phyloP scores from a whole-genome alignment of 1,140 invertebrate genomes.

The Stegodyphus dumicola region DNA sequence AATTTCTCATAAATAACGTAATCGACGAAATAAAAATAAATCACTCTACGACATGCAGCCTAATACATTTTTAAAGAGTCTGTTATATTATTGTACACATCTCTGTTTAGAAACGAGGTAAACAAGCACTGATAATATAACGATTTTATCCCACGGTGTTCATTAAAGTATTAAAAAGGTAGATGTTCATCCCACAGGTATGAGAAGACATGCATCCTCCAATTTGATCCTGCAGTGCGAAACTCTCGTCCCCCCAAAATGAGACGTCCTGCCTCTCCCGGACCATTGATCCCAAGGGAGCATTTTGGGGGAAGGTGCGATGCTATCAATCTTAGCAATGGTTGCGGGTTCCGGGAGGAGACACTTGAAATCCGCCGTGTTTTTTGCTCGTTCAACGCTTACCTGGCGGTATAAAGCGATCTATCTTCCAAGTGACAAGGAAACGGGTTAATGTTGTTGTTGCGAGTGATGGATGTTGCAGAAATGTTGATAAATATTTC shows the following conservation, averaged over 20 bases:
- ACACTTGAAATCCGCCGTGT: too few relatives aligned
- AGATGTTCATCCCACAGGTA: too few relatives aligned
- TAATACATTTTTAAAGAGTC: too few relatives aligned
- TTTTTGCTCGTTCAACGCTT: background rate
- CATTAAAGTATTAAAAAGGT: too few relatives aligned
- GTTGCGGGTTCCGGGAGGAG: background rate
- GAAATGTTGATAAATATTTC: slow-evolving; percentile 34
- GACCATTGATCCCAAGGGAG: background rate
- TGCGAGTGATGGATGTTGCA: slow-evolving; percentile 16
- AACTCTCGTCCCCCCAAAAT: background rate
- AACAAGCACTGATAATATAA: too few relatives aligned
- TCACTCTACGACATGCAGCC: too few relatives aligned
- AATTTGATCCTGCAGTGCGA: background rate
- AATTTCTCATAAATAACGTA: too few relatives aligned
- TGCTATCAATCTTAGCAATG: slow-evolving; percentile 18
- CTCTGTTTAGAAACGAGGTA: too few relatives aligned
- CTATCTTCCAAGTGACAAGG: slow-evolving; percentile 4
- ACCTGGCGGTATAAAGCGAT: slow-evolving; percentile 11
- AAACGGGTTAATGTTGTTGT: background rate
- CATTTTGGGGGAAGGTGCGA: slow-evolving; percentile 6
- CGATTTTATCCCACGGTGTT: too few relatives aligned
- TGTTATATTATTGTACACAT: too few relatives aligned
- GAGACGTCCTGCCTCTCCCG: background rate
- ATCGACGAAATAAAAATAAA: too few relatives aligned
- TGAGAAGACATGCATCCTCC: too few relatives aligned